A percentile compares a stretch with the other conserved stretches of the same genome.
Conservation (phyloP, 2,888 invertebrate genomes). For the Eurois occulta region DNA sequence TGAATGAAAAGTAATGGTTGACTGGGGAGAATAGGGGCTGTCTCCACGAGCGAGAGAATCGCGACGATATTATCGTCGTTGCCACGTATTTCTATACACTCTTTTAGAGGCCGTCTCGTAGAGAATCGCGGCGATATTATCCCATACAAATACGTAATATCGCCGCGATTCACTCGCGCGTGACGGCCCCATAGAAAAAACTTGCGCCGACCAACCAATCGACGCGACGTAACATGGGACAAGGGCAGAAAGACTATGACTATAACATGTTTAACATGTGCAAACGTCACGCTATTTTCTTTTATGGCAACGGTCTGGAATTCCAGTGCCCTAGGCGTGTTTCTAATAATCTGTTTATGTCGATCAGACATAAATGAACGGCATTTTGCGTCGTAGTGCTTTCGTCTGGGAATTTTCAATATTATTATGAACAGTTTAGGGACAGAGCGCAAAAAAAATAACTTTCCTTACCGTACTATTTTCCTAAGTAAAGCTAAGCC, state of each 20-base stretch:
- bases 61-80: no score
- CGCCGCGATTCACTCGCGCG: no score
- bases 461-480: not conserved
- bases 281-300: slow-evolving; percentile 12
- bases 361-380: slow-evolving; percentile 18
- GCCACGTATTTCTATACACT: no score
- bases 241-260: not conserved
- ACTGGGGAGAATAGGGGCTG: not conserved
- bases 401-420: slow-evolving; percentile 8
- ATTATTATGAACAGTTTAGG: not conserved
- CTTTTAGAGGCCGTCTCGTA: no score
- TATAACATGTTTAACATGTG: slow-evolving; percentile 14
- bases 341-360: slow-evolving; percentile 45
- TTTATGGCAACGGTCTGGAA: slow-evolving; percentile 20
- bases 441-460: not conserved
- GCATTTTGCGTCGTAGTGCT: slow-evolving; percentile 1
- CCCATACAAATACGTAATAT: no score
- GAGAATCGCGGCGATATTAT: no score
- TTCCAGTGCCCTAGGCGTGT: slow-evolving; percentile 20
- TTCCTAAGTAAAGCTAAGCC: not conserved
- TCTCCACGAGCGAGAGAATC: no score
- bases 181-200: no score
- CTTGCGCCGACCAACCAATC: not conserved
- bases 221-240: not conserved
- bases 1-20: not conserved